Evolutionary conservation across 1,140 invertebrate species (phyloP).

Genomic region (Melanaphis sacchari): DNA sequence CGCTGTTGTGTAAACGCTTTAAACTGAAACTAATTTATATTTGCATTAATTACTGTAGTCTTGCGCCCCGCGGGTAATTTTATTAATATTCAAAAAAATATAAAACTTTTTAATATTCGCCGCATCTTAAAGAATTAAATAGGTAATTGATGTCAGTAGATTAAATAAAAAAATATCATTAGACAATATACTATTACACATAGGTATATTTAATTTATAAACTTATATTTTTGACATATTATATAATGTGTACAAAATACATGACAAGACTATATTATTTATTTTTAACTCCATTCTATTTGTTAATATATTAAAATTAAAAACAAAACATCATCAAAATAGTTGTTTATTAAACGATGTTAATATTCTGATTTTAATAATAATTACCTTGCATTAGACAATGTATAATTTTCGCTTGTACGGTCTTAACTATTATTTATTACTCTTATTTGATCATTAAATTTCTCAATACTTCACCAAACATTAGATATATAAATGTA

Average conservation of each 20-base stretch:
- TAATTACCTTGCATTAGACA: too few relatives aligned
- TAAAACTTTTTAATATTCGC: neutral
- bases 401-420: too few relatives aligned
- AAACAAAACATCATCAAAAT: too few relatives aligned
- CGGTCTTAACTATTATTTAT: too few relatives aligned
- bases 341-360: too few relatives aligned
- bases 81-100: conserved; percentile 11
- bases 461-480: too few relatives aligned
- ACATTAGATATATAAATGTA: too few relatives aligned
- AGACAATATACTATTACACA: neutral
- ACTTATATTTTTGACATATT: neutral
- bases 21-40: conserved; percentile 16
- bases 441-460: too few relatives aligned
- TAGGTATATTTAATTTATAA: neutral
- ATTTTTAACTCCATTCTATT: too few relatives aligned
- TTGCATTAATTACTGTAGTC: neutral
- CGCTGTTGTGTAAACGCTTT: neutral
- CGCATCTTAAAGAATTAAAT: neutral
- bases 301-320: too few relatives aligned
- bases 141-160: too few relatives aligned
- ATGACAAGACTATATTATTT: neutral
- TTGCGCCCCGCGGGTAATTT: neutral
- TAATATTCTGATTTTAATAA: too few relatives aligned
- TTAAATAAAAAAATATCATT: neutral
- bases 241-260: neutral